Base-by-base conservation (phyloP, 1,140 invertebrate species). In the Drosophila punjabiensis region DNA sequence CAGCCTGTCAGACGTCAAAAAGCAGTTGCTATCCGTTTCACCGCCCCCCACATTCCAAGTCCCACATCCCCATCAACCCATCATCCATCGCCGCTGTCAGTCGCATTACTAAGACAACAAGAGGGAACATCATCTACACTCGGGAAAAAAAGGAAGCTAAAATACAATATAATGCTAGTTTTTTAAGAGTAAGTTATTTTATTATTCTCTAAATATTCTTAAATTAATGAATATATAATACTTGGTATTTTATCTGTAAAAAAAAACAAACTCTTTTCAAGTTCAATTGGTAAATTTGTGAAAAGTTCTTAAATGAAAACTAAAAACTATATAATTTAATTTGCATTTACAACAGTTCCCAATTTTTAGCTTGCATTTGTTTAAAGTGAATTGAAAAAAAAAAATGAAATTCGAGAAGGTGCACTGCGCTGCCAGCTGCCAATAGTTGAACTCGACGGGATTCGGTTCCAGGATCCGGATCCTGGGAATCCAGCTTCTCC, bases 1-100 rank as follows among this genome's bases (percentile, higher is more conserved):
- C 53, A 77, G 76, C 50, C 76, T 79, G 76, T 79, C 76, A 82
- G 62, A 79, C 76, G 69, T 82, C 75, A 82, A 64, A 82, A 74
- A 69, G 79, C 80, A 78, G 68, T 74, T 80, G 80, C 70, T 84
- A 79, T 83, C 76, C 76, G 78, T 80, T 41, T 47, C 52, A 64
- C 33, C 45, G 18, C 32, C 55, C n/a, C 30, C 30, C 50, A 53
- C 47, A 37, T 28, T 24, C 14, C 35, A n/a, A 32, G 30, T 53
- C 9, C 50, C 50, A 53, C 45, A 37, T 35, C 55, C n/a, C 55
- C 55, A 32, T 60, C 58, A 45, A 43, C 7, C 35, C 69, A 74
- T 74, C 68, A 74, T 61, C 70, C 70, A 50, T 61, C 56, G 47
- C 48, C 41, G 56, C 68, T 83, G 69, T 79, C 79, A 70, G 66